A percentile compares a stretch with the other conserved stretches of the same genome.
Conservation (phyloP, 1,140 invertebrate species). For the Cherax quadricarinatus region DNA sequence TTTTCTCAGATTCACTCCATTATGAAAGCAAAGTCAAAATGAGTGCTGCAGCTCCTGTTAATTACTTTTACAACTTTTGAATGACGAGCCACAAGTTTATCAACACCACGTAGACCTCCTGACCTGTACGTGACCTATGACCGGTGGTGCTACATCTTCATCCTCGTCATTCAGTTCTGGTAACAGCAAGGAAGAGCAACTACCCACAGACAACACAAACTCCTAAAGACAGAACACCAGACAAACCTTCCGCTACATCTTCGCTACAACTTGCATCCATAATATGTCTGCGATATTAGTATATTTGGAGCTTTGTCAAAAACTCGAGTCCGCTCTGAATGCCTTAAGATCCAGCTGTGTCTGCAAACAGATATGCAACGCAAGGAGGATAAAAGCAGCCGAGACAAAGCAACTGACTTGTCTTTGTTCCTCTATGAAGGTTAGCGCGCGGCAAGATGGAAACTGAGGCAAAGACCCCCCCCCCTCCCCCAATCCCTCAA, state of each 20-base stretch:
- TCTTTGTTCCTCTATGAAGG: conserved; percentile 25
- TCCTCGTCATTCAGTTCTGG: too few relatives aligned
- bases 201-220: too few relatives aligned
- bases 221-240: too few relatives aligned
- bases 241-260: too few relatives aligned
- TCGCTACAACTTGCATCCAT: too few relatives aligned
- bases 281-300: too few relatives aligned
- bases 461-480: too few relatives aligned
- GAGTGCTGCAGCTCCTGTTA: background rate
- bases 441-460: background rate
- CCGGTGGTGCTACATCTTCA: too few relatives aligned
- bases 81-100: background rate
- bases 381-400: conserved; percentile 5
- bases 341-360: conserved; percentile 42
- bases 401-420: conserved; percentile 38
- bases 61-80: background rate
- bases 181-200: too few relatives aligned
- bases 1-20: background rate
- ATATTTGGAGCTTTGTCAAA: too few relatives aligned
- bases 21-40: conserved; percentile 1
- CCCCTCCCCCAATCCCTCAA: background rate
- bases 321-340: background rate
- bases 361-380: conserved; percentile 51
- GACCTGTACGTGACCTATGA: too few relatives aligned
- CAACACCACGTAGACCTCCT: background rate